Conservation (phyloP, 1,140 invertebrate species). For the Macrobrachium rosenbergii region DNA sequence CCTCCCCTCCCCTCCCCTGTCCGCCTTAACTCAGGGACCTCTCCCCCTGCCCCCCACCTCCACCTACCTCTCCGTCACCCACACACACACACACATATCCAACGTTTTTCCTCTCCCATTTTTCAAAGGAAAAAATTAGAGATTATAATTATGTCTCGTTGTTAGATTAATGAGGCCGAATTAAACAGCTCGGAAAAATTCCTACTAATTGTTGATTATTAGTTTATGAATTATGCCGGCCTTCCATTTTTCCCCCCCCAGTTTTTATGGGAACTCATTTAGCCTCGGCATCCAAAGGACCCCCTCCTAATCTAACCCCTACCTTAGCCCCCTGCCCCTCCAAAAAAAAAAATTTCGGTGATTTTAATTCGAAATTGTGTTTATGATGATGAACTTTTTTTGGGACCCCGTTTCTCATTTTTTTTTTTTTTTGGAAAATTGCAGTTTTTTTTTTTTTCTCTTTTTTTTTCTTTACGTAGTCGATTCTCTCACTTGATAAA, state of each 20-base stretch:
- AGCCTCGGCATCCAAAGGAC: too few species aligned
- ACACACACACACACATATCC: slow-evolving; percentile 21
- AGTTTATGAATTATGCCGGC: too few species aligned
- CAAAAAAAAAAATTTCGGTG: too few species aligned
- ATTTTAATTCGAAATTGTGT: too few species aligned
- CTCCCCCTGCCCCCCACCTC: background rate
- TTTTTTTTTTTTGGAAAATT: background rate
- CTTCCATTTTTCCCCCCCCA: too few species aligned
- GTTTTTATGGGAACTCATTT: too few species aligned
- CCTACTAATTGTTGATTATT: too few species aligned
- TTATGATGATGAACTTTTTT: background rate
- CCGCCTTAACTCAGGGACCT: background rate
- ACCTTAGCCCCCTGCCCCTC: too few species aligned
- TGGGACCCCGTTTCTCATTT: background rate
- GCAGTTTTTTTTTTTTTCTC: background rate
- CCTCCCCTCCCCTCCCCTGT: background rate
- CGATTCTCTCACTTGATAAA: background rate
- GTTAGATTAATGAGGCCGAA: too few species aligned
- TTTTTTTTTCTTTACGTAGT: background rate
- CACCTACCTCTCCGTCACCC: background rate
- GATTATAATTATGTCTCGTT: too few species aligned
- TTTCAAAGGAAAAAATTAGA: background rate
- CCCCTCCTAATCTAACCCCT: too few species aligned
- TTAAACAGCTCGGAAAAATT: too few species aligned
- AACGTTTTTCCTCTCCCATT: background rate